A percentile compares a stretch with the other conserved stretches of the same genome.
Conservation (phyloP, 2,888 invertebrate genomes). For the Leptarthrus brevirostris region DNA sequence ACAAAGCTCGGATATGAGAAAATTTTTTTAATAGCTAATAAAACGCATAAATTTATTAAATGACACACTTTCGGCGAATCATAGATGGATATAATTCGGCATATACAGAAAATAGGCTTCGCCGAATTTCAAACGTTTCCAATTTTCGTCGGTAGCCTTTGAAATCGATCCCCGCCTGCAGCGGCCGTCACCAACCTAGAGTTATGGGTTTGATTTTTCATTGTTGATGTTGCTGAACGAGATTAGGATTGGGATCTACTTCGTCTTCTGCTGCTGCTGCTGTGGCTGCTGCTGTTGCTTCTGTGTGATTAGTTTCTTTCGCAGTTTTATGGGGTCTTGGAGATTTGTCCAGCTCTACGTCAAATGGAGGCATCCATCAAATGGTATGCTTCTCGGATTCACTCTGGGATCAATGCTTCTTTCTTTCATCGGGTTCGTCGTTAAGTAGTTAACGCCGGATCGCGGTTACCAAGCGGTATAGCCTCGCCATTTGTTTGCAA, state of each 20-base stretch:
- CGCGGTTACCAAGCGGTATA: not conserved
- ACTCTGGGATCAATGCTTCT: not conserved
- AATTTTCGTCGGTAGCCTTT: constrained; percentile 38
- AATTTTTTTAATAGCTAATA: constrained; percentile 16
- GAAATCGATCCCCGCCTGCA: constrained; percentile 15
- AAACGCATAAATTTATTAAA: constrained; percentile 29
- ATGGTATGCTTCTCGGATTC: not conserved
- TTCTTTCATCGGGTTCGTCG: constrained; percentile 5
- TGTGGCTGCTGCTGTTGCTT: not conserved
- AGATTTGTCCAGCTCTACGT: constrained; percentile 19
- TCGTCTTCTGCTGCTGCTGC: not conserved
- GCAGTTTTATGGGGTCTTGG: not conserved
- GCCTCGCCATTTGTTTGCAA: constrained; percentile 26
- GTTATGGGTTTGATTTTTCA: constrained; percentile 24
- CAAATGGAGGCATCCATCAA: constrained; percentile 33
- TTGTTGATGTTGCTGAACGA: not conserved
- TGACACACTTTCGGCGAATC: constrained; percentile 41
- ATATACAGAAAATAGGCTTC: constrained; percentile 15
- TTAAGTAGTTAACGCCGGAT: constrained; percentile 32
- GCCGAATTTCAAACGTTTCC: constrained; percentile 18
- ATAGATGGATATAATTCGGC: constrained; percentile 15
- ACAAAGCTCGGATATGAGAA: not conserved
- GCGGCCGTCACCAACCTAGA: constrained; percentile 7
- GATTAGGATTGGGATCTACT: not conserved
- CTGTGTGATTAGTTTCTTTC: constrained; percentile 34